Percentiles rank a stretch among this genome's conserved stretches.
These are phyloP conservation scores for Aurelia sp. DNA, from an alignment of 30 jellyfish, hydroid and myxozoan genomes.

Conservation along the genomic window DNA sequence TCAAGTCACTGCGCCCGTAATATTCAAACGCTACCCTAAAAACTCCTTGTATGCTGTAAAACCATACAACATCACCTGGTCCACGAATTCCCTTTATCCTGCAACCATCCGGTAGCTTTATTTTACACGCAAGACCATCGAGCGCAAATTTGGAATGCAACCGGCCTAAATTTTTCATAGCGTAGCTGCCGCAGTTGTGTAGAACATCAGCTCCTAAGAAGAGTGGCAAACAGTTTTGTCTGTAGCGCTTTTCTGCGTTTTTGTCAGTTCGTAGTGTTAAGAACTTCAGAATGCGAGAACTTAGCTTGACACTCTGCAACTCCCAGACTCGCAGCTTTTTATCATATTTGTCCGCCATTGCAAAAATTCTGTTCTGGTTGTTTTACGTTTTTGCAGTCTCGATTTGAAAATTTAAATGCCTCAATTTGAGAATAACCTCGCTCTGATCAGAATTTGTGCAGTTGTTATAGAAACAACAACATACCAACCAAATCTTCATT, in stretches of 20 bases:
- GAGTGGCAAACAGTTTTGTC: constrained; percentile 8
- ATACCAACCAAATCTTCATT: too few relatives aligned
- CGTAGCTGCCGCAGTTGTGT: constrained; percentile 39
- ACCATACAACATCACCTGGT: constrained; percentile 45
- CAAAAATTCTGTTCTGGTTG: neutral
- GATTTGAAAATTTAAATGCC: too few relatives aligned
- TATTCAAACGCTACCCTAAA: constrained; percentile 60
- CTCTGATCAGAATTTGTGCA: too few relatives aligned
- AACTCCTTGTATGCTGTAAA: constrained; percentile 72
- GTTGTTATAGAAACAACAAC: too few relatives aligned
- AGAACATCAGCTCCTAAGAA: constrained; percentile 73
- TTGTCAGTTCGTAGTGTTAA: neutral
- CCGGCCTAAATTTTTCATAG: constrained; percentile 56
- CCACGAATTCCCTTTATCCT: constrained; percentile 69
- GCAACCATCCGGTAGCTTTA: constrained; percentile 34
- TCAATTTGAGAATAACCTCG: too few relatives aligned
- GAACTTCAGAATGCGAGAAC: neutral
- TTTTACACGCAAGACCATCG: constrained; percentile 54
- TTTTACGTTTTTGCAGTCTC: too few relatives aligned
- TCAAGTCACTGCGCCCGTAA: constrained; percentile 25
- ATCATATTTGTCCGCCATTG: neutral
- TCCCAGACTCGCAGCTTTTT: neutral
- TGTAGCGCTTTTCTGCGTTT: neutral
- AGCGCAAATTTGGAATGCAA: constrained; percentile 25
- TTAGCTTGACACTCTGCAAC: constrained; percentile 5